Evolutionary conservation across 2,113 vertebrate genomes (phyloP).

Genomic region (Acanthochromis polyacanthus): DNA sequence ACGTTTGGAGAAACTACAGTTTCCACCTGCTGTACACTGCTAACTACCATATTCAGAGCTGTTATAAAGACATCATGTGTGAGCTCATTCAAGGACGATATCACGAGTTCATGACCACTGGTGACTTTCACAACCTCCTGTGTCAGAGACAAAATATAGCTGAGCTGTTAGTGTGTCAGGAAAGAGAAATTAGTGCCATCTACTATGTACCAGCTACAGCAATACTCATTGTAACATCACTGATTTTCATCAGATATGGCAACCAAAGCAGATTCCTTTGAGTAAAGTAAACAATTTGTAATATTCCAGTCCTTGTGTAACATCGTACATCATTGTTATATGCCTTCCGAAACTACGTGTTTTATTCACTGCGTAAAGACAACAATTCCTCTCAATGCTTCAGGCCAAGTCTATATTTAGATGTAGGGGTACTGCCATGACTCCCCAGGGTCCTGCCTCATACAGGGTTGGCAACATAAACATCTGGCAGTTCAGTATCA

Average conservation of each 20-base stretch:
- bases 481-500: conserved; percentile 35
- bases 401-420: conserved; percentile 61
- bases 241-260: conserved; percentile 50
- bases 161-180: conserved; percentile 13
- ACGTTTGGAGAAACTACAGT: neutral
- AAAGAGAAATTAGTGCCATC: conserved; percentile 18
- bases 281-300: conserved; percentile 55
- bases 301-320: conserved; percentile 46
- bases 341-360: conserved; percentile 32
- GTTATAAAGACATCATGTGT: neutral
- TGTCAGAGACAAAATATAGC: conserved; percentile 16
- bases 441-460: conserved; percentile 27
- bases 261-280: conserved; percentile 38
- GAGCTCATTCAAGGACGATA: conserved; percentile 9
- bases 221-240: conserved; percentile 33
- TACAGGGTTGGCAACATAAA: conserved; percentile 19
- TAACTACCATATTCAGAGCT: neutral
- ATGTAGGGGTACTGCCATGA: conserved; percentile 23
- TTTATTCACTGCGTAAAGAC: conserved; percentile 42
- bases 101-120: neutral
- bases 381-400: conserved; percentile 34
- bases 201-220: conserved; percentile 41
- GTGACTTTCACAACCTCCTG: conserved; percentile 19
- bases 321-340: conserved; percentile 60
- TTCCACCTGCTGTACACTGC: conserved; percentile 4